Base-by-base conservation (phyloP, 2,888 invertebrate genomes). In the Nymphalis urticae region DNA sequence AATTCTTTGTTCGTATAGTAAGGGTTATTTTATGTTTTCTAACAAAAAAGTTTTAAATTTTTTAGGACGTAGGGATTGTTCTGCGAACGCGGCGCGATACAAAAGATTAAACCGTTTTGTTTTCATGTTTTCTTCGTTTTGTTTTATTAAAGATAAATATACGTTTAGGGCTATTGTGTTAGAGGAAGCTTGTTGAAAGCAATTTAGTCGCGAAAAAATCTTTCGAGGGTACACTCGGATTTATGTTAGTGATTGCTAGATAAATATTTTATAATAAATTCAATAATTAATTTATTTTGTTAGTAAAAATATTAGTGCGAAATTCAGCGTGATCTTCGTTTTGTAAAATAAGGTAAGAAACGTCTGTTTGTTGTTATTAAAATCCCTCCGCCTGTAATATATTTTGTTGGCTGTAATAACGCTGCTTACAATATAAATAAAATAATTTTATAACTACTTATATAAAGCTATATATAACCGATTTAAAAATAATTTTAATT, bases 141-240 rank as follows among this genome's bases (percentile, higher is more conserved):
- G 82, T 90, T 90, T 90, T 87, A 89, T 88, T 83, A 80, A 82
- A 87, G 80, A 86, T 90, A 92, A 92, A 89, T 92, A 92, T 90
- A 90, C 85, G 92, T 88, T 88, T 84, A 82, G 78, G 80, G 83
- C 89, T 85, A 91, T 92, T 92, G 90, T 91, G 86, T 90, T 84
- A 84, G 85, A 83, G 80, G 75, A 75, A 79, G 81, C 74, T 79
- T 82, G 86, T 84, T 87, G 84, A 80, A 75, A 78, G 81, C 84
- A 85, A 84, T 87, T 92, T 90, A 92, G 92, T 92, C 88, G 85
- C 72, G 86, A 89, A 91, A 91, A 91, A 89, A 89, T 87, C 90
- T 73, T 86, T 85, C 86, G 80, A 83, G 86, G 80, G 89, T 82
- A 79, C 89, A 82, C 92, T 85, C 80, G 89, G 74, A 61, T 69